These are phyloP conservation scores for Notamacropus eugenii DNA, from an alignment of 2,797 vertebrate species.

Conservation along the genomic window DNA sequence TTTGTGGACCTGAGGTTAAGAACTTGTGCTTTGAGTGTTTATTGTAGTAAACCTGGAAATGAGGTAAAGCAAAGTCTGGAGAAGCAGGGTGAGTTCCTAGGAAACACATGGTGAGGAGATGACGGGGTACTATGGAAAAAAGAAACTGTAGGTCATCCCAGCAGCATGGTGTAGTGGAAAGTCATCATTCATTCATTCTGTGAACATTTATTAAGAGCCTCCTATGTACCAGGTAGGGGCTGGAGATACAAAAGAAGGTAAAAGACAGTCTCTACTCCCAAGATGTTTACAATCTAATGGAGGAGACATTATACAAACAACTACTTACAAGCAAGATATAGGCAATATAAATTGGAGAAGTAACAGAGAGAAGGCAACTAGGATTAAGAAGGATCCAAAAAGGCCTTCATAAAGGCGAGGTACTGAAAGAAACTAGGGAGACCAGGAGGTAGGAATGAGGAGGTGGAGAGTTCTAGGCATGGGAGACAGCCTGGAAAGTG, in stretches of 20 bases:
- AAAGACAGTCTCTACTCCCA: not conserved
- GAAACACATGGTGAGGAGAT: not conserved
- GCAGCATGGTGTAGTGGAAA: not conserved
- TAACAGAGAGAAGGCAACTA: not conserved
- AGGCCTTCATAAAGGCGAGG: not conserved
- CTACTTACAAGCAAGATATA: not conserved
- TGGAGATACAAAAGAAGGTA: not conserved
- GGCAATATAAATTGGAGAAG: not conserved
- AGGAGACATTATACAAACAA: not conserved
- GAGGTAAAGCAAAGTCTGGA: not conserved
- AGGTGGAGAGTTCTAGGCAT: not conserved
- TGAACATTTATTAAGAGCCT: not conserved
- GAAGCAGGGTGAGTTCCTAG: not conserved
- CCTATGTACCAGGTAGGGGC: not conserved
- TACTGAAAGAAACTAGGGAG: not conserved
- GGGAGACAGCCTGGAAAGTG: not conserved
- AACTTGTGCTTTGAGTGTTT: not conserved
- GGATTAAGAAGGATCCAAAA: not conserved
- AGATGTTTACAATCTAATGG: not conserved
- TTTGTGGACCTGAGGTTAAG: not conserved
- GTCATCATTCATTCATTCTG: not conserved
- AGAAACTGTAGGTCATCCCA: not conserved
- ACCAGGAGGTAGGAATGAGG: not conserved
- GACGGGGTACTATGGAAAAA: not conserved
- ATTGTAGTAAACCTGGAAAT: not conserved